A percentile compares a stretch with the other conserved stretches of the same genome.
These are phyloP conservation scores for Euthynnus affinis DNA, from an alignment of 2,797 vertebrate species.

Conservation along the genomic window DNA sequence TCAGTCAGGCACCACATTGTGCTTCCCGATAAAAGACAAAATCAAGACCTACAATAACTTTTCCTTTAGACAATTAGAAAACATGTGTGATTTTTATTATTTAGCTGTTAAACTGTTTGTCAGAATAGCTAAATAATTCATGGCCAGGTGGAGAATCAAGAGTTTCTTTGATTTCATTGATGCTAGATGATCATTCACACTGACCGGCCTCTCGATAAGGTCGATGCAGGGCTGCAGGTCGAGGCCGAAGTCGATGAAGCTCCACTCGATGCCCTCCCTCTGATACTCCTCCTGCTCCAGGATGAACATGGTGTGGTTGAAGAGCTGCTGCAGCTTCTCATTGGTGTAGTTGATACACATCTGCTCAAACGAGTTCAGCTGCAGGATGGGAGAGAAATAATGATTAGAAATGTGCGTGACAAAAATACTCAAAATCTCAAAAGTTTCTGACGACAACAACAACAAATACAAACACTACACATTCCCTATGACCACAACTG, in stretches of 20 bases:
- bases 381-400: slow-evolving; percentile 15
- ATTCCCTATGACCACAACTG: background rate
- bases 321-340: slow-evolving; percentile 98
- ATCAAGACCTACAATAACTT: background rate
- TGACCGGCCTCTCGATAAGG: slow-evolving; percentile 95
- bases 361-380: slow-evolving; percentile 98
- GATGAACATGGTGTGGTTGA: slow-evolving; percentile 99
- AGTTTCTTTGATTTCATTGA: background rate
- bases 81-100: background rate
- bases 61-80: background rate
- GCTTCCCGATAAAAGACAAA: too few relatives aligned
- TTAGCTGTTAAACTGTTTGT: background rate
- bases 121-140: background rate
- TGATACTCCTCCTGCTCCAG: slow-evolving; percentile 99
- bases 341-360: slow-evolving; percentile 99
- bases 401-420: slow-evolving; percentile 1
- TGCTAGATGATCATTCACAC: slow-evolving; percentile 44
- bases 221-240: slow-evolving; percentile 99
- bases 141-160: background rate
- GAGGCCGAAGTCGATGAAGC: slow-evolving; percentile 98
- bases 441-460: background rate
- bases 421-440: slow-evolving; percentile 6
- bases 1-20: background rate
- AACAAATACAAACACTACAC: background rate
- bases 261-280: slow-evolving; percentile 99